phyloP scores from a whole-genome alignment of 2,113 vertebrate genomes.

The Vulpes vulpes region DNA sequence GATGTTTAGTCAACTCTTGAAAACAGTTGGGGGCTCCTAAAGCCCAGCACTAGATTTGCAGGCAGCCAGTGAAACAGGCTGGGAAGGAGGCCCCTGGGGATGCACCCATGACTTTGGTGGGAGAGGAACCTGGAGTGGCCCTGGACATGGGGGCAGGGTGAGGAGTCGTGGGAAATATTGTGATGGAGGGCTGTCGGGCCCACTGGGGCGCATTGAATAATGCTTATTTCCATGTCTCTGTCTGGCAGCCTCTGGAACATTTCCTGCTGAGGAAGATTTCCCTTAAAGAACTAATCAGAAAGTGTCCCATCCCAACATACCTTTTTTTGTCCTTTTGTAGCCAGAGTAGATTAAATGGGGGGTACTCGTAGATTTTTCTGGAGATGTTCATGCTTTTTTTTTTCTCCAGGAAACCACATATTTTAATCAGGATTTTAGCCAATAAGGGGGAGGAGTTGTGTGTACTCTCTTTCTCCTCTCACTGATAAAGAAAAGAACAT shows the following conservation, averaged over 20 bases:
- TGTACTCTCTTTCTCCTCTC: not conserved
- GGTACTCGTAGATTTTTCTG: not conserved
- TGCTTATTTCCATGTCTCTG: not conserved
- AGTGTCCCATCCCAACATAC: not conserved
- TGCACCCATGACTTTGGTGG: not conserved
- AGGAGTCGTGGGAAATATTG: not conserved
- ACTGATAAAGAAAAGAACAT: not conserved
- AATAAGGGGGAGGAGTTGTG: not conserved
- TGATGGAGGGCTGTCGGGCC: not conserved
- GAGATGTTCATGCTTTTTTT: not conserved
- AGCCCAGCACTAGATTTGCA: conserved; percentile 57
- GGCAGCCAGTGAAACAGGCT: not conserved
- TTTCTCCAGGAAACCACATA: not conserved
- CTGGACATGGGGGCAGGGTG: not conserved
- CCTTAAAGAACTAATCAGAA: not conserved
- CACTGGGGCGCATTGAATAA: not conserved
- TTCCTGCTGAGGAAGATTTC: not conserved
- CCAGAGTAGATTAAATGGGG: not conserved
- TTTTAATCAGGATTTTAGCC: not conserved
- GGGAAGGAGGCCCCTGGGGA: not conserved
- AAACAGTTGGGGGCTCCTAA: conserved; percentile 75
- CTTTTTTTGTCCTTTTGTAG: not conserved
- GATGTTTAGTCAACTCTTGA: conserved; percentile 77
- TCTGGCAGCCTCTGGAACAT: not conserved
- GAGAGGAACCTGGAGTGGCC: not conserved